These are phyloP conservation scores for Etia nguti DNA, from an alignment of 2,113 vertebrate species.

Conservation along the genomic window DNA sequence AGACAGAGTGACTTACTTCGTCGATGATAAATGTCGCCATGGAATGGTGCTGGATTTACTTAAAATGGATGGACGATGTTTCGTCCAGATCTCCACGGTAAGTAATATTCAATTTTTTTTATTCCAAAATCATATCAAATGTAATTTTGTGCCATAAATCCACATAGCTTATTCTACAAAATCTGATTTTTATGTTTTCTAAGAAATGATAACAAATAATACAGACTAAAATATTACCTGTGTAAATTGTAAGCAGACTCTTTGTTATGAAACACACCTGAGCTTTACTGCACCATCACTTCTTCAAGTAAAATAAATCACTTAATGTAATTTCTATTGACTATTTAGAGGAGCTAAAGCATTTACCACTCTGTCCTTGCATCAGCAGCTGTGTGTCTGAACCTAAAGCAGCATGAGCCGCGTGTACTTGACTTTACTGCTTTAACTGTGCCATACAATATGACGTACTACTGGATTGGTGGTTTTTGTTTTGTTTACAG, in stretches of 20 bases:
- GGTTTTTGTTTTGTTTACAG: background rate
- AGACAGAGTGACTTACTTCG: constrained; percentile 75
- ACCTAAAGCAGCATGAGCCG: background rate
- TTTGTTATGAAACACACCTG: background rate
- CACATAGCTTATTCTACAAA: background rate
- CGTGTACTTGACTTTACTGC: background rate
- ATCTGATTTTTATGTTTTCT: background rate
- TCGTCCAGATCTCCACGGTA: constrained; percentile 62
- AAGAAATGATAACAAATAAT: background rate
- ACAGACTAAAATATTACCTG: background rate
- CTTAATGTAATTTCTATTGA: background rate
- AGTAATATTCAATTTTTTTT: background rate
- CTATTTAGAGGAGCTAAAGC: background rate
- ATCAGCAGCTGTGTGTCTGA: background rate
- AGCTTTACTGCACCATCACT: background rate
- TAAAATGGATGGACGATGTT: background rate
- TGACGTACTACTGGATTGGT: background rate
- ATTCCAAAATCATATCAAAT: background rate
- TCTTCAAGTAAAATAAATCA: background rate
- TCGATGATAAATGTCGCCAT: constrained; percentile 13
- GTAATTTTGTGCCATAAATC: background rate
- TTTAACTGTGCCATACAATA: background rate
- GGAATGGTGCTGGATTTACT: constrained; percentile 72
- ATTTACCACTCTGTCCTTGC: background rate
- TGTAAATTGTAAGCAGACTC: background rate